Evolutionary conservation across 2,113 vertebrate species (phyloP), one percentile per base, ranked within the genome.

Genomic region (Haemorhous mexicanus): DNA sequence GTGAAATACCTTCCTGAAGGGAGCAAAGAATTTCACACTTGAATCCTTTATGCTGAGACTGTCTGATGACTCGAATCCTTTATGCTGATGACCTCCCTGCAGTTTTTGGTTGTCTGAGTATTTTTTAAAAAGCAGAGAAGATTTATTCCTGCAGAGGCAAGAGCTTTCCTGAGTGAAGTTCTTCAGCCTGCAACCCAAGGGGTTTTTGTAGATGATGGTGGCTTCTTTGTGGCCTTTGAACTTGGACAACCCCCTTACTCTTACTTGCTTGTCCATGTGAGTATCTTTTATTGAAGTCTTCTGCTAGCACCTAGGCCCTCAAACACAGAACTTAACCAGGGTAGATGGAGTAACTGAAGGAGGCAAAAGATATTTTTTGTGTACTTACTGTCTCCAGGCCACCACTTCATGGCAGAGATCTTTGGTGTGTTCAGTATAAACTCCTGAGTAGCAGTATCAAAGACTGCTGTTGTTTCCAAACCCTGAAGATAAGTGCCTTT

Each of bases 301-400:
- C 59, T 86, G 55, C 32, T 88, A 80, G 43, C 44, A 59, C 21
- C 50, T 69, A 59, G 32, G 33, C 39, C 41, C 55, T 80, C 47
- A 74, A 69, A 90, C 15, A 37, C 3, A 7, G 79, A 77, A 41
- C 33, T 80, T 53, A 68, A 66, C 18, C n/a, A 72, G n/a, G 11
- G 24, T 21, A 86, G 24, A 59, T 13, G 0, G 2, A 74, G 16
- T 61, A 76, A 74, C 10, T n/a, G 50, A 84, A 74, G 43, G 50
- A 77, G 12, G 75, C 50, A 85, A 80, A 88, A 76, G 72, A 37
- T 74, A 22, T 30, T 53, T 19, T 23, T 13, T 33, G 16, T 43
- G 49, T 95, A 98, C 98, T 98, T 95, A 98, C 98, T 28, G 77
- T 98, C 97, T 85, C 98, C 98, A 41, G 98, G 98, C 98, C 98